Conservation (phyloP, 2,888 invertebrate species). For the Lypha dubia region DNA sequence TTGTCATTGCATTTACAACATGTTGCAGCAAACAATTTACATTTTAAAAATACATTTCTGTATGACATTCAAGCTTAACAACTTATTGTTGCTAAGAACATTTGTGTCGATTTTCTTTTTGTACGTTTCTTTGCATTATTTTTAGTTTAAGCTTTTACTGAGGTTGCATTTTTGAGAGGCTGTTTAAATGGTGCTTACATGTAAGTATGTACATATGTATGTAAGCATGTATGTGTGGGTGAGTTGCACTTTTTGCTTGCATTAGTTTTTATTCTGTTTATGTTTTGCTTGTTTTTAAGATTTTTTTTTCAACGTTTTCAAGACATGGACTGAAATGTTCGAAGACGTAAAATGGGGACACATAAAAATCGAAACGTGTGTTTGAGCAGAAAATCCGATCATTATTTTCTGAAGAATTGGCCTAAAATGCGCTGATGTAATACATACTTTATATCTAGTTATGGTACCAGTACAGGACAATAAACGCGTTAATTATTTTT, state of each 20-base stretch:
- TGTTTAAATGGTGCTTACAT: not conserved
- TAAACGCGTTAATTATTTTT: too few species aligned
- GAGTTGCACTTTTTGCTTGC: not conserved
- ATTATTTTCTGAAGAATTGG: too few species aligned
- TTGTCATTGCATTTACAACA: slow-evolving; percentile 40
- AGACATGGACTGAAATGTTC: not conserved
- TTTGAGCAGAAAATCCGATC: too few species aligned
- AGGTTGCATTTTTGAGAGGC: slow-evolving; percentile 21
- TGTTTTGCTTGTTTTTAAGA: not conserved
- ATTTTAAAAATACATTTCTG: slow-evolving; percentile 1
- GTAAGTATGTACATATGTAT: slow-evolving; percentile 1
- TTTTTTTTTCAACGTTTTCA: not conserved
- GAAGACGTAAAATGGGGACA: too few species aligned
- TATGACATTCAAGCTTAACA: slow-evolving; percentile 1
- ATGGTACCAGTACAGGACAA: too few species aligned
- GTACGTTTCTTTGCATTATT: slow-evolving; percentile 48
- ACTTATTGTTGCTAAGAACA: slow-evolving; percentile 9
- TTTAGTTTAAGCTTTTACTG: slow-evolving; percentile 33
- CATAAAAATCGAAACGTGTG: too few species aligned
- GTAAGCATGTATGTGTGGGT: slow-evolving; percentile 2
- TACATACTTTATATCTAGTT: too few species aligned
- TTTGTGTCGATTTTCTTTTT: slow-evolving; percentile 7
- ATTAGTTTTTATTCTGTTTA: slow-evolving; percentile 2
- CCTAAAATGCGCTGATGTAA: too few species aligned
- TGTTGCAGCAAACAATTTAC: slow-evolving; percentile 39